Conservation (phyloP, 30 jellyfish, hydroid and myxozoan species). For the Chrysaora quinquecirrha region DNA sequence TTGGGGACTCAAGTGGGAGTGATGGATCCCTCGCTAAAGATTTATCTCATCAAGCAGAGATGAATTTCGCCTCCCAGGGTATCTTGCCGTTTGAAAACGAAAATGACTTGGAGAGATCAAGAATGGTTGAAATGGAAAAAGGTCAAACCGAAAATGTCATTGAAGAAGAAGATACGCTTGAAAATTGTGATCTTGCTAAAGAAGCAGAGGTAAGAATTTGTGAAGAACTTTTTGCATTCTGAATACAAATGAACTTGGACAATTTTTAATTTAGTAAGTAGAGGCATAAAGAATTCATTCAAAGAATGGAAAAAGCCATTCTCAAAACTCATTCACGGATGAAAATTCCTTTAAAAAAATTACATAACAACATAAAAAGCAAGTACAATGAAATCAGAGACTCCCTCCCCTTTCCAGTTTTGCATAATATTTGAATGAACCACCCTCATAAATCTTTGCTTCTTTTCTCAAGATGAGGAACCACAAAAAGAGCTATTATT, state of each 20-base stretch:
- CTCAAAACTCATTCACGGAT: no score
- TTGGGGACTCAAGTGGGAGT: conserved; percentile 69
- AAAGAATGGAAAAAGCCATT: no score
- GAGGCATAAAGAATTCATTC: no score
- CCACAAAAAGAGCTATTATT: no score
- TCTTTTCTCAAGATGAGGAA: no score
- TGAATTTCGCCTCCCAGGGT: conserved; percentile 39
- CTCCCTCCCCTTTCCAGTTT: no score
- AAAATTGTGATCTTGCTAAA: neutral
- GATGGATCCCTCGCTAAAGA: conserved; percentile 69
- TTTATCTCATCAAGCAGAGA: conserved; percentile 57
- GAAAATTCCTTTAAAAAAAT: no score
- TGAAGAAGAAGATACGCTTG: neutral
- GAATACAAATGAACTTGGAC: neutral
- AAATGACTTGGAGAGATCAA: neutral
- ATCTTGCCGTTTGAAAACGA: conserved; percentile 28
- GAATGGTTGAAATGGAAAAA: neutral
- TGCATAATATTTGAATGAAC: no score
- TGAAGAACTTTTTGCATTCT: neutral
- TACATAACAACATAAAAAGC: no score
- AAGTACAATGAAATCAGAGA: no score
- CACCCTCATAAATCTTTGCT: no score
- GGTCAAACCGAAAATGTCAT: neutral
- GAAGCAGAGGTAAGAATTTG: neutral
- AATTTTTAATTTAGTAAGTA: no score